Conservation (phyloP, 2,113 vertebrate species). For the Cariama cristata region DNA sequence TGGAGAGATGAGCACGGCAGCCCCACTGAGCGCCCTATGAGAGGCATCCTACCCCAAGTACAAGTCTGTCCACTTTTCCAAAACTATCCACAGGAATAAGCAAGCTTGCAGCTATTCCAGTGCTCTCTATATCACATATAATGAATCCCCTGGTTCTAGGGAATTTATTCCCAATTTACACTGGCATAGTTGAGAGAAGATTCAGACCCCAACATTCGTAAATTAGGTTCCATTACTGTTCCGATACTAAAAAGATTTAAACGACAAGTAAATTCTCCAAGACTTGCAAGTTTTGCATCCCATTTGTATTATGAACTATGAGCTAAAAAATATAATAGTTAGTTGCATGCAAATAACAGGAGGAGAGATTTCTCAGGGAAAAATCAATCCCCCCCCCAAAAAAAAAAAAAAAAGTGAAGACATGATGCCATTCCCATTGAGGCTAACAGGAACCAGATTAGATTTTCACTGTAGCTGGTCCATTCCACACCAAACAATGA, state of each 20-base stretch:
- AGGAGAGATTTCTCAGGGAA: not conserved
- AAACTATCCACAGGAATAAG: not conserved
- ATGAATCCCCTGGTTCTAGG: not conserved
- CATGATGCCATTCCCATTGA: not conserved
- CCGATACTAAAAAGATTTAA: not conserved
- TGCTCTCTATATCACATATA: not conserved
- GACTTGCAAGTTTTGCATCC: not conserved
- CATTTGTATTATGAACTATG: not conserved
- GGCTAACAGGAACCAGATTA: conserved; percentile 11
- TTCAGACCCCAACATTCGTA: not conserved
- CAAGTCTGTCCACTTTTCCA: not conserved
- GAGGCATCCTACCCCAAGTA: not conserved
- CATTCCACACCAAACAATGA: conserved; percentile 2
- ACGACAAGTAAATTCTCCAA: not conserved
- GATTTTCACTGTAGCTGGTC: not conserved
- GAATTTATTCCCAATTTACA: not conserved
- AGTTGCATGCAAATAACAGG: not conserved
- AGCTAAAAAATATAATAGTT: not conserved
- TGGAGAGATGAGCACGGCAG: not conserved
- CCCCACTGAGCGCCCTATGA: rapidly evolving
- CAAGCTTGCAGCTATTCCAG: not conserved
- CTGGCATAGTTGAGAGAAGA: not conserved
- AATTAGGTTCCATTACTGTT: not conserved
- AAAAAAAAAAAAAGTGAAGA: not conserved
- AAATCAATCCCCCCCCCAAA: not conserved